These are phyloP conservation scores for Phyllotis vaccarum DNA, from an alignment of 2,797 vertebrate genomes.

Conservation along the genomic window DNA sequence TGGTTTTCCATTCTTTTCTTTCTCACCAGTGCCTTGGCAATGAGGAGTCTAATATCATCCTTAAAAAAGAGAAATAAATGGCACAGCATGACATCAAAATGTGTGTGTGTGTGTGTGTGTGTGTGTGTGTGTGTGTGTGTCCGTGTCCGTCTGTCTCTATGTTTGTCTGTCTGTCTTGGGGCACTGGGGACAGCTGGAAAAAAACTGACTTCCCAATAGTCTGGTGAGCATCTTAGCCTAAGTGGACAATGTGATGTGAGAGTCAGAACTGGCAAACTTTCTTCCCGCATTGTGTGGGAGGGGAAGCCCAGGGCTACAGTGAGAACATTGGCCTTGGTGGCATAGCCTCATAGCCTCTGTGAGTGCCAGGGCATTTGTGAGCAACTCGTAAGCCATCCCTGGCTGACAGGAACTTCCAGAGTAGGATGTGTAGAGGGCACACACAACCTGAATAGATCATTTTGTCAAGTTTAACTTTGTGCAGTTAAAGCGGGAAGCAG, in stretches of 20 bases:
- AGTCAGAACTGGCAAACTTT: not conserved
- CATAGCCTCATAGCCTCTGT: not conserved
- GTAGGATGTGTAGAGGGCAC: not conserved
- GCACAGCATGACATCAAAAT: not conserved
- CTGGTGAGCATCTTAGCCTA: not conserved
- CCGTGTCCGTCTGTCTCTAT: not conserved
- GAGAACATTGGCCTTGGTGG: not conserved
- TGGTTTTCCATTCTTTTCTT: not conserved
- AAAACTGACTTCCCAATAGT: not conserved
- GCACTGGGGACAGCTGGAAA: not conserved
- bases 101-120: not conserved
- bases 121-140: not conserved
- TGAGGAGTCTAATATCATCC: not conserved
- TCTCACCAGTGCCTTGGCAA: not conserved
- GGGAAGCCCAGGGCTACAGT: not conserved
- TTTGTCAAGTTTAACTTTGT: not conserved
- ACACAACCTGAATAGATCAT: accelerated
- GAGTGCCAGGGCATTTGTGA: not conserved
- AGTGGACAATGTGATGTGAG: not conserved
- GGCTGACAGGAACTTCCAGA: not conserved
- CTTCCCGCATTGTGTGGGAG: not conserved
- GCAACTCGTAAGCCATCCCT: accelerated
- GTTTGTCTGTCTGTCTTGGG: not conserved
- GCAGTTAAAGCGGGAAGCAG: not conserved
- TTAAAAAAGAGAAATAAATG: not conserved